A percentile compares a stretch with the other conserved stretches of the same genome.
Conservation (phyloP, 1,140 invertebrate genomes). For the Apis cerana region DNA sequence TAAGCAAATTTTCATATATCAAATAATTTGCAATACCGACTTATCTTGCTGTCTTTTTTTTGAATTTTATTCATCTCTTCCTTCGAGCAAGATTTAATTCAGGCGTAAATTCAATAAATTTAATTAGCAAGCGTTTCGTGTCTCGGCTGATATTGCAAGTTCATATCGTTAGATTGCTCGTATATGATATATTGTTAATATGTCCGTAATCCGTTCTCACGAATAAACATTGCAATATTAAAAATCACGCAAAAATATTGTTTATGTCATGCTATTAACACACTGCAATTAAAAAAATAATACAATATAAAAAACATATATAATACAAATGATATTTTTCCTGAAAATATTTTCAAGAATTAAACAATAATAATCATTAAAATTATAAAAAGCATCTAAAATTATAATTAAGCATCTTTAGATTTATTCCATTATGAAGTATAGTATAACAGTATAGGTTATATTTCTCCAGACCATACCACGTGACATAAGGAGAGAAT, state of each 20-base stretch:
- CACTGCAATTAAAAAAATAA: neutral
- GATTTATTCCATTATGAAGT: no score
- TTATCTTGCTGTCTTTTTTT: slow-evolving; percentile 23
- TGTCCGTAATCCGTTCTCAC: neutral
- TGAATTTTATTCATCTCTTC: neutral
- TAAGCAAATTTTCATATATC: slow-evolving; percentile 23
- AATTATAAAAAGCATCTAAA: no score
- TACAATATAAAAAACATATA: neutral
- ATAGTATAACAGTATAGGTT: neutral
- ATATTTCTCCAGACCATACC: neutral
- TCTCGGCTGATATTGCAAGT: neutral
- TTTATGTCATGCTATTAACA: neutral
- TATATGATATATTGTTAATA: slow-evolving; percentile 2
- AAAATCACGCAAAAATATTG: neutral
- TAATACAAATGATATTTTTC: neutral
- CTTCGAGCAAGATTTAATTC: slow-evolving; percentile 8
- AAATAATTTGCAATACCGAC: slow-evolving; percentile 1
- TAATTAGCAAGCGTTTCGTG: slow-evolving; percentile 21
- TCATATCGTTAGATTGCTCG: neutral
- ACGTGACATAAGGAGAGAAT: neutral
- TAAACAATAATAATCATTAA: neutral
- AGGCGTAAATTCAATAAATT: slow-evolving; percentile 32
- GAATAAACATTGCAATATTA: neutral
- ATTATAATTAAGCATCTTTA: neutral
- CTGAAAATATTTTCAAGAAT: neutral